These are phyloP conservation scores for Ciconia stormi DNA, from an alignment of 2,113 vertebrate genomes.

Conservation along the genomic window DNA sequence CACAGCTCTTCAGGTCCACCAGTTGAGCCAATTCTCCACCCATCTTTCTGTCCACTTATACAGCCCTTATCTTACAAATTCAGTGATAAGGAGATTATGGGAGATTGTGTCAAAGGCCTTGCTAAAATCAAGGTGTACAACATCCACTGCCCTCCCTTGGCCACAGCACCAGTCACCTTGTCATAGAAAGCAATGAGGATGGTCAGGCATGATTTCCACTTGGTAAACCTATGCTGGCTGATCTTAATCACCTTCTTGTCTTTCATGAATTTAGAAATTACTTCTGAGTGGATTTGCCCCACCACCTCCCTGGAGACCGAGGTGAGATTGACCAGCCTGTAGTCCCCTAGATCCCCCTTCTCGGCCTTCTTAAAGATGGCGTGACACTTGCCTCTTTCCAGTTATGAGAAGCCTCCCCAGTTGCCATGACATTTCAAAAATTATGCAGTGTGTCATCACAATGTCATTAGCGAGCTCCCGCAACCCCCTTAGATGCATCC, in stretches of 20 bases:
- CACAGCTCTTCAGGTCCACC: accelerated
- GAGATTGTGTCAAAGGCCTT: neutral
- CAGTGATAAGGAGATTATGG: neutral
- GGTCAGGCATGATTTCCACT: neutral
- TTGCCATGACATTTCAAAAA: neutral
- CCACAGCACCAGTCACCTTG: neutral
- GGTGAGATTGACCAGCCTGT: neutral
- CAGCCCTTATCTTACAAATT: neutral
- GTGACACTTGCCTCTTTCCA: neutral
- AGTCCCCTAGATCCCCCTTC: neutral
- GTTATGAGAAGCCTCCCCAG: neutral
- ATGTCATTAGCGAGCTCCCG: neutral
- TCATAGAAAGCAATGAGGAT: neutral
- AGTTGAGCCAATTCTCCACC: neutral
- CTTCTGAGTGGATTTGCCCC: neutral
- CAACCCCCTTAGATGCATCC: neutral
- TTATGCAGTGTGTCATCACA: neutral
- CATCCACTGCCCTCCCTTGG: neutral
- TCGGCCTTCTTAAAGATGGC: neutral
- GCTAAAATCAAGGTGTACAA: neutral
- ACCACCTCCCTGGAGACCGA: neutral
- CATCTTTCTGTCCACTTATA: neutral
- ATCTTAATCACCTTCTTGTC: neutral
- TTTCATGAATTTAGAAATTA: neutral
- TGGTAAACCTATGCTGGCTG: neutral